Evolutionary conservation across 2,113 vertebrate species (phyloP).

Genomic region (Tragelaphus imberbis): DNA sequence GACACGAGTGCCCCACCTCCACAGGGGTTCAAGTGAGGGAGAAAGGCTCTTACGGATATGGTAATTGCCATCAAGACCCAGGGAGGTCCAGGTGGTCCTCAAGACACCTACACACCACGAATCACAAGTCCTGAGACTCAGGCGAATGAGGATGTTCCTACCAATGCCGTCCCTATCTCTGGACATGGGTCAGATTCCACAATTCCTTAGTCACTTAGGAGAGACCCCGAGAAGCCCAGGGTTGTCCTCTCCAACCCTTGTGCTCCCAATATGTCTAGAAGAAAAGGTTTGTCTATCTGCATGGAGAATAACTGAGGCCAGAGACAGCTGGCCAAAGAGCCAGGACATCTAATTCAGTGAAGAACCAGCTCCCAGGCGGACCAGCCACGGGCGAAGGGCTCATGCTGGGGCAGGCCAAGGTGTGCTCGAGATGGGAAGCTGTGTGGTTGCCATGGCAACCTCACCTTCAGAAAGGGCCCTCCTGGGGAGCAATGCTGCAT

Average conservation of each 20-base stretch:
- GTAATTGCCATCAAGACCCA: not conserved
- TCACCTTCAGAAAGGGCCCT: not conserved
- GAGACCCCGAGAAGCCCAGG: not conserved
- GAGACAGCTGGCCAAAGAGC: not conserved
- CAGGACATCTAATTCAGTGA: accelerated
- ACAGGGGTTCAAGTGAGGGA: not conserved
- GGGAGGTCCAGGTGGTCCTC: not conserved
- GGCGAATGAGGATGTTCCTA: accelerated
- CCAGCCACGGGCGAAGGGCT: accelerated
- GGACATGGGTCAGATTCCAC: not conserved
- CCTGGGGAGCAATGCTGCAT: accelerated
- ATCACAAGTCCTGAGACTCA: too few species aligned
- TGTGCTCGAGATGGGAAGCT: accelerated
- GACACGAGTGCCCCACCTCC: not conserved
- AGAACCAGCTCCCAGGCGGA: accelerated
- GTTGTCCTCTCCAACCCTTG: not conserved
- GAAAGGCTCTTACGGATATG: not conserved
- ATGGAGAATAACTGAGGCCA: not conserved
- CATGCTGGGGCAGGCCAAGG: not conserved
- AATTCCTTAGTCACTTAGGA: not conserved
- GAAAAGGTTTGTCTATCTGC: not conserved
- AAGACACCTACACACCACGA: accelerated
- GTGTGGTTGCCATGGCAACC: not conserved
- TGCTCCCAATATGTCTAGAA: not conserved
- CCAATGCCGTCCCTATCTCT: accelerated